Conservation (phyloP, 2,797 vertebrate species). For the Myotis findleyi region DNA sequence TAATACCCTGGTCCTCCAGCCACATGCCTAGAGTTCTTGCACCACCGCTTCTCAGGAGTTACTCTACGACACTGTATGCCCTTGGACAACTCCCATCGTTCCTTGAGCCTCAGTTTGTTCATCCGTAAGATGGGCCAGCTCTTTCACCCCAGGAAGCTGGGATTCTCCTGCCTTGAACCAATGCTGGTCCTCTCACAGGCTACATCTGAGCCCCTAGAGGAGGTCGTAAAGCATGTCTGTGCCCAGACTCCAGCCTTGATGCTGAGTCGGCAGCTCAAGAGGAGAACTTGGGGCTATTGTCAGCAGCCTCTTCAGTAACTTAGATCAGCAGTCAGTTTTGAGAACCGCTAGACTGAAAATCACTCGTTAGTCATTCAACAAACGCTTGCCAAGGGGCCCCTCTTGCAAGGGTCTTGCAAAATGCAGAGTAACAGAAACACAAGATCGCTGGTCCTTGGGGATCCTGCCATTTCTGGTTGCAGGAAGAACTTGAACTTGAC, state of each 20-base stretch:
- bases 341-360: conserved; percentile 14
- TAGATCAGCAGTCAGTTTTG: not conserved
- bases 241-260: not conserved
- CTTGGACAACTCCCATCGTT: not conserved
- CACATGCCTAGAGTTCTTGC: no score
- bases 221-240: not conserved
- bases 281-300: not conserved
- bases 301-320: not conserved
- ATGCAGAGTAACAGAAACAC: not conserved
- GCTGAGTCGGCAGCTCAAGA: not conserved
- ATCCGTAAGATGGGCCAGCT: not conserved
- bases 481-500: not conserved
- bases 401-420: not conserved
- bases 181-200: not conserved
- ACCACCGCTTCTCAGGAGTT: not conserved
- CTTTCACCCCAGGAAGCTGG: not conserved
- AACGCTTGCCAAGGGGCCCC: not conserved
- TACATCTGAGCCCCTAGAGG: not conserved
- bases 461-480: not conserved
- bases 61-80: not conserved
- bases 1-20: not conserved
- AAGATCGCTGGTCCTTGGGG: not conserved
- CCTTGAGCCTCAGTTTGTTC: not conserved
- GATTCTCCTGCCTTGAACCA: not conserved
- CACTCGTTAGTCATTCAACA: not conserved